A percentile compares a stretch with the other conserved stretches of the same genome.
Conservation (phyloP, 1,140 invertebrate genomes). For the Heliconius himera region DNA sequence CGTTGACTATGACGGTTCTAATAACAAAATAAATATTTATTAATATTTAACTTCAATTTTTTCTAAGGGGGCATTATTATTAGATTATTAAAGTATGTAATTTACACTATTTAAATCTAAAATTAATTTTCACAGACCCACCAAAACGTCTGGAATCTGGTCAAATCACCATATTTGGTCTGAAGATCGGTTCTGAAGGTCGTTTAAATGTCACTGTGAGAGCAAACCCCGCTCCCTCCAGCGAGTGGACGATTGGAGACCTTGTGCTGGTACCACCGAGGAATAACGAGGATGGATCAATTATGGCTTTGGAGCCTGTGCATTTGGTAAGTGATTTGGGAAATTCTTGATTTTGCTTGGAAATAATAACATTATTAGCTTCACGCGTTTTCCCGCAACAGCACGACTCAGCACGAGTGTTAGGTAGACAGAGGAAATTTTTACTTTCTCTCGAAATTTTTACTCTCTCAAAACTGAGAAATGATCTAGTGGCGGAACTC, state of each 20-base stretch:
- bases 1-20: no score
- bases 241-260: slow-evolving; percentile 85
- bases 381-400: no score
- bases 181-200: slow-evolving; percentile 86
- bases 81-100: no score
- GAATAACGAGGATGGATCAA: slow-evolving; percentile 75
- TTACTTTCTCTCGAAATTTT: no score
- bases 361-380: no score
- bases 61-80: no score
- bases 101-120: not conserved
- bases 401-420: no score
- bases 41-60: no score
- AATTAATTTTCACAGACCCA: slow-evolving; percentile 78
- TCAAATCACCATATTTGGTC: slow-evolving; percentile 85
- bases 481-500: not conserved
- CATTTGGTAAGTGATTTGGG: slow-evolving; percentile 51
- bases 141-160: slow-evolving; percentile 81
- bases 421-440: no score
- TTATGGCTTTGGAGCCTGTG: slow-evolving; percentile 80
- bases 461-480: no score
- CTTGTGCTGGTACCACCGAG: slow-evolving; percentile 81
- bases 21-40: no score
- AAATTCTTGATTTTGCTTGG: not conserved
- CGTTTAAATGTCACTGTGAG: slow-evolving; percentile 86
- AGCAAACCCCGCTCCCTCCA: slow-evolving; percentile 85